Base-by-base conservation (phyloP, 2,113 vertebrate genomes). In the Eulemur rufifrons region DNA sequence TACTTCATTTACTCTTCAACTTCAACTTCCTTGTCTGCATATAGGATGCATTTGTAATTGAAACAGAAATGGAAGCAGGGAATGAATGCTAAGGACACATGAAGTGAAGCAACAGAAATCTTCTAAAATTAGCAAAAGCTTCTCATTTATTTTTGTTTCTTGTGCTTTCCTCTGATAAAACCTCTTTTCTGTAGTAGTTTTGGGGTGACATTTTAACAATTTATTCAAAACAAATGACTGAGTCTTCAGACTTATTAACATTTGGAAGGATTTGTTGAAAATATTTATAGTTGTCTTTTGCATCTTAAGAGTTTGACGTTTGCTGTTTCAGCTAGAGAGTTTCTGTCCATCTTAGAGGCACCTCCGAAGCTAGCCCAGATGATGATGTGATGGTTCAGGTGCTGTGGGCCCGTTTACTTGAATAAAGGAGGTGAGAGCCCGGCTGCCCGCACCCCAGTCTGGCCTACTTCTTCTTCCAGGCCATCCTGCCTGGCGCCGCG, bases 191-290 rank as follows among this genome's bases (percentile, higher is more conserved):
- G 4, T 14, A 32, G 66, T 77, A 64, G 59, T 73, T 89, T 64
- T 56, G 86, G 78, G 76, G 78, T 86, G 74, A 93, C 52, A 54
- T 83, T 89, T 93, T 78, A 50, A 66, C 96, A 63, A 83, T 93
- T 63, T 78, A 59, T 80, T 96, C 32, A 93, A 94, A 96, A 93
- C 96, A 93, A 87, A 76, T 96, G 97, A 87, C 83, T 96, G 92
- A 52, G 73, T 95, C 73, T 78, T 96, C 89, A 93, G 83, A 82
- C 63, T 64, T 47, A 25, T 83, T 93, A 37, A 66, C 80, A 18
- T 68, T 82, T 83, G 90, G 86, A 92, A 84, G 21, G 59, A 39
- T 64, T 61, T 85, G 47, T 14, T 34, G 45, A 39, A 91, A 84
- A 71, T 74, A 83, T 86, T 94, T 93, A 45, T 73, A 93, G 93